Base-by-base conservation (phyloP, 2,888 invertebrate genomes). In the Busseola fusca region DNA sequence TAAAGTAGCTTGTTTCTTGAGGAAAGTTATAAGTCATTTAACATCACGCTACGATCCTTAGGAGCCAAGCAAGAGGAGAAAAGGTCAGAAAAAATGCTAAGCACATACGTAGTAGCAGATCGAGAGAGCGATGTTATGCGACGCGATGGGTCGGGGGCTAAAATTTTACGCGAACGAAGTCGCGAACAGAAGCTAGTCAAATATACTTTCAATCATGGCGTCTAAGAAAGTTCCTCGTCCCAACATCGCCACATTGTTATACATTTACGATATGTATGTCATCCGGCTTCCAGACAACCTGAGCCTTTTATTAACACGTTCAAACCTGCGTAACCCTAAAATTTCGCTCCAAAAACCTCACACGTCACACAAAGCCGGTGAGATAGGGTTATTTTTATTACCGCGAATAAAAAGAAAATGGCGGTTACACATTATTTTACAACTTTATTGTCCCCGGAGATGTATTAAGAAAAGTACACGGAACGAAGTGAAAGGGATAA, bases 371-470 rank as follows among this genome's bases (percentile, higher is more conserved):
- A 83, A 84, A 82, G 72, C 80, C 64, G 54, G 80, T 84, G 83
- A 85, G 80, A 78, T 85, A 78, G 82, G 80, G 84, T 85, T 84
- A 84, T 82, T 80, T 85, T 85, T 85, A 84, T 84, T 79, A 76
- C 72, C 16, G 27, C 25, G 66, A 80, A 84, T 85, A 85, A 84
- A 82, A 81, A 68, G 76, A 66, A 72, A 70, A 85, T 82, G 74
- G 69, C 21, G 67, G 71, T 75, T 83, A 75, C 72, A 27, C 64
- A 66, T 74, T 84, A 79, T 82, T 82, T 85, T 74, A 84, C 71
- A 79, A 76, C 73, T 81, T 75, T 81, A 82, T 79, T 76, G 79
- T 81, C 83, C 83, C 78, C 0, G 9, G 52, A 76, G 76, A 73
- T 70, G 72, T 78, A 84, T 85, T 82, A 76, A 62, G 69, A 69